These are phyloP conservation scores for Volucella bombylans DNA, from an alignment of 2,888 invertebrate genomes.

Conservation along the genomic window DNA sequence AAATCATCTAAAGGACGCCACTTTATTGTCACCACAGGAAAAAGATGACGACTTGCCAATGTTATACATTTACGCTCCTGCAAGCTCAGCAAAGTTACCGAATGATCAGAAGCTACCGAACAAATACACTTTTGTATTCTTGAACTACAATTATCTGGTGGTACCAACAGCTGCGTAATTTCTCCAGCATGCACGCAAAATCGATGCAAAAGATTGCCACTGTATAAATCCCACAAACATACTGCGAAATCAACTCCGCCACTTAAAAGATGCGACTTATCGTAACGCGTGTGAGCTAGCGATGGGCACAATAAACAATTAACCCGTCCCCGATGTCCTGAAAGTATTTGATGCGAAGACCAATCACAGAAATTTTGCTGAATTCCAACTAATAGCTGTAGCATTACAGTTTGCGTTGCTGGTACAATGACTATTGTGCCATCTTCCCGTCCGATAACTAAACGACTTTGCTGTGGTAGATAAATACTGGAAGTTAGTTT, in stretches of 20 bases:
- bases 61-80: slow-evolving; percentile 96
- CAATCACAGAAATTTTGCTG: slow-evolving; percentile 90
- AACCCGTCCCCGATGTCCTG: slow-evolving; percentile 96
- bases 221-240: slow-evolving; percentile 96
- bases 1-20: slow-evolving; percentile 99
- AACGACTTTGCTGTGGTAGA: slow-evolving; percentile 94
- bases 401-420: slow-evolving; percentile 96
- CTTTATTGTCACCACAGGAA: slow-evolving; percentile 97
- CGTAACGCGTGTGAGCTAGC: slow-evolving; percentile 92
- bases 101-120: slow-evolving; percentile 98
- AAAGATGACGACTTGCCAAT: slow-evolving; percentile 92
- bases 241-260: slow-evolving; percentile 98
- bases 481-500: slow-evolving; percentile 97
- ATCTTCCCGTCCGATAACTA: slow-evolving; percentile 97
- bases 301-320: slow-evolving; percentile 98
- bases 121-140: slow-evolving; percentile 97
- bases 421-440: slow-evolving; percentile 98
- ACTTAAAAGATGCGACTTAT: slow-evolving; percentile 93
- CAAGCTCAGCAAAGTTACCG: slow-evolving; percentile 94
- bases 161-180: slow-evolving; percentile 95
- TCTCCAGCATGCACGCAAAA: slow-evolving; percentile 99
- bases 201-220: slow-evolving; percentile 93
- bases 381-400: slow-evolving; percentile 93
- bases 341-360: slow-evolving; percentile 93
- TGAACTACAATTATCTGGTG: slow-evolving; percentile 94